Evolutionary conservation across 2,113 vertebrate species (phyloP), one percentile per base, ranked within the genome.

Genomic region (Dinomys branickii): DNA sequence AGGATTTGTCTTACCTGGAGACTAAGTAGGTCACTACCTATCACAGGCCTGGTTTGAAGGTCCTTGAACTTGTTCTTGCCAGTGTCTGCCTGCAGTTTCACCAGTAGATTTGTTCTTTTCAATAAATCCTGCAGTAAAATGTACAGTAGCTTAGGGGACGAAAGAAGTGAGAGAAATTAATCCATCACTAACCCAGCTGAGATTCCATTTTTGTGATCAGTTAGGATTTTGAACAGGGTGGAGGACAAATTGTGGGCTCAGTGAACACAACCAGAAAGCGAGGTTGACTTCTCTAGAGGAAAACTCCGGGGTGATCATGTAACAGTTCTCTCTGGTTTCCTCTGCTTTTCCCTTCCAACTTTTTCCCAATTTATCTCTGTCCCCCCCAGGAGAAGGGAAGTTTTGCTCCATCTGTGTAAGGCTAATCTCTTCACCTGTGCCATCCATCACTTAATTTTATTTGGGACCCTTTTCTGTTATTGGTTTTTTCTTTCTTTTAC

Each of bases 91-190:
- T 95, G 47, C 33, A 95, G 22, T 88, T 92, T 65, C 44, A 93
- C n/a, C 10, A 47, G 35, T 81, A 94, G 86, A 86, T 93, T 93
- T 91, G 88, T 89, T 97, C 75, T 52, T 95, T 82, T 95, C 81
- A 88, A 63, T 91, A 95, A 96, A 91, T 90, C 61, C 19, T 82
- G 17, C 33, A 52, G 67, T 95, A 84, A 96, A 80, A 89, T 93
- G 44, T 77, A 94, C 61, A 92, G 41, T 83, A 85, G 16, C 44
- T 83, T 80, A 8, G 17, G 22, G 75, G 47, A 56, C 58, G 35
- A 88, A 63, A 83, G 50, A 93, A 50, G 24, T 16, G 26, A 96
- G 67, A 84, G 73, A 91, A 93, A 93, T 90, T 54, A 94, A 95
- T 91, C 47, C 33, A 65, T 90, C 41, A 58, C 38, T 50, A 47